Evolutionary conservation across 2,113 vertebrate genomes (phyloP), one percentile per base, ranked within the genome.

Genomic region (Gobius niger): DNA sequence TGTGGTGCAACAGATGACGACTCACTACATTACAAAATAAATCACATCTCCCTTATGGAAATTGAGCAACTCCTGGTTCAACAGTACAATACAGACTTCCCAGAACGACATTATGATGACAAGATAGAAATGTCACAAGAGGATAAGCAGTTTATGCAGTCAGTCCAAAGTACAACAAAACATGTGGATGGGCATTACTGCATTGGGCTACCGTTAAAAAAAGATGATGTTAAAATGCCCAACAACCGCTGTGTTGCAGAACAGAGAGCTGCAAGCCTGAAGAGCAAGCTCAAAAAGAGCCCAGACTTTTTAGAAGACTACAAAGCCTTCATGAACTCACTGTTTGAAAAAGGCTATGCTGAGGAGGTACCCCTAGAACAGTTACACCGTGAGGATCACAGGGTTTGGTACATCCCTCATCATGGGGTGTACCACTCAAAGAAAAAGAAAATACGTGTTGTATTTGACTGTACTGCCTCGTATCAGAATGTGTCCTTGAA

Each of bases 351-450:
- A 46, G 44, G 44, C 2, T 68, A 47, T 47, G 42, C 9, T 18
- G 42, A 6, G 7, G 6, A 47, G 14, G 44, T 68, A 2, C 44
- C 6, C 7, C 7, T 9, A 42, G 18, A 44, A 9, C 12, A 46
- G 7, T 6, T 46, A 7, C 0, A 46, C 6, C 14, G 53, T 6
- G 9, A 11, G 4, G 15, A 47, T 46, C 9, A 11, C 7, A 56
- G 9, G 15, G 42, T 47, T 1, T 59, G 53, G 66, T 68, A 57
- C 19, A 47, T 59, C 12, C 53, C n/a, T 4, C 53, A 68, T n/a
- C 67, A 68, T 47, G 53, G 53, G 5, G 54, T 68, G 6, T 59
- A 59, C 14, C 44, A 68, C 16, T 18, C 19, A 56, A 56, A 24
- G 18, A 56, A 56, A 24, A 19, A 18, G 53, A 19, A 19, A 53